These are phyloP conservation scores for Leptosomus discolor DNA, from an alignment of 2,113 vertebrate species.

Conservation along the genomic window DNA sequence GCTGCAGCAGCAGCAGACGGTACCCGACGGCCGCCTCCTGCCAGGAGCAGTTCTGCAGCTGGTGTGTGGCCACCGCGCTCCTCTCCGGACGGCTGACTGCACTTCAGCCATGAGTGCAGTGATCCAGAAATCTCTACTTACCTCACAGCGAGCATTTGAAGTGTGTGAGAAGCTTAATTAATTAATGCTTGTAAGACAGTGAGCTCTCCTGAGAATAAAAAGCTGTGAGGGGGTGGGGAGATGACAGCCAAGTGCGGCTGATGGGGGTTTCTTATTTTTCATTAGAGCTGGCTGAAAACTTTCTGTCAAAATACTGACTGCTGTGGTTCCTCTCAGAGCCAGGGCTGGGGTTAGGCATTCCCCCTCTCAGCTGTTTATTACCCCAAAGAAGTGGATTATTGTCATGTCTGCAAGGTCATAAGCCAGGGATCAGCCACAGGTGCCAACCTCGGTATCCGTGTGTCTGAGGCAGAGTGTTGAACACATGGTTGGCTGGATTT, in stretches of 20 bases:
- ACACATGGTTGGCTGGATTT: not conserved
- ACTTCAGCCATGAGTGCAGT: fast-evolving
- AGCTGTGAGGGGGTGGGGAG: not conserved
- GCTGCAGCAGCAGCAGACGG: not conserved
- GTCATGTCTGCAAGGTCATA: fast-evolving
- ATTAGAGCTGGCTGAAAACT: not conserved
- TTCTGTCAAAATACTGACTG: not conserved
- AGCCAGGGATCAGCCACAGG: not conserved
- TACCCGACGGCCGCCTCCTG: fast-evolving
- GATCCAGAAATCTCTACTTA: not conserved
- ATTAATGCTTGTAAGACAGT: not conserved
- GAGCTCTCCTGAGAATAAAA: not conserved
- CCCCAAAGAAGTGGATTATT: not conserved
- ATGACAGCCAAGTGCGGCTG: not conserved
- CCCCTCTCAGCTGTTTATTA: not conserved
- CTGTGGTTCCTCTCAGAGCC: not conserved
- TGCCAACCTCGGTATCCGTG: fast-evolving
- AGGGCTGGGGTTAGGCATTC: not conserved
- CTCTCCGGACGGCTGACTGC: fast-evolving
- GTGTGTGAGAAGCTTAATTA: not conserved
- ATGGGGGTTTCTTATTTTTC: not conserved
- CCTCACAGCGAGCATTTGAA: not conserved
- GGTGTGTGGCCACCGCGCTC: fast-evolving
- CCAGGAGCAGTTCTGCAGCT: not conserved
- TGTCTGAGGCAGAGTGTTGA: not conserved